Conservation (phyloP, 2,113 vertebrate species). For the Thermophis baileyi region DNA sequence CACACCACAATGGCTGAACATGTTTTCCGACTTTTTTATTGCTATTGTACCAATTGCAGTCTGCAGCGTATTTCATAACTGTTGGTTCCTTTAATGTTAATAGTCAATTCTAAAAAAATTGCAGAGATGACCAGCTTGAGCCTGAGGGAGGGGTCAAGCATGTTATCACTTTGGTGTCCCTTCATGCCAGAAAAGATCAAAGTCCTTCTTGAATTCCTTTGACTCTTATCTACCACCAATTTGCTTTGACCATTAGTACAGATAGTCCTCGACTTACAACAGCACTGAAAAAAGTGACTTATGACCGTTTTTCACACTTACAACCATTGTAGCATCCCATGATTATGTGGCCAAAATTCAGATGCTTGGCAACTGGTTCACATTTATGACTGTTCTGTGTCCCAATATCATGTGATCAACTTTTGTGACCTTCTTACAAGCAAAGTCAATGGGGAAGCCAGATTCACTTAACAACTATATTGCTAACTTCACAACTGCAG, state of each 20-base stretch:
- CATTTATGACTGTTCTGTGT: background rate
- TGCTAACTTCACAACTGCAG: background rate
- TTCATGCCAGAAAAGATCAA: background rate
- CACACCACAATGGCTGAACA: background rate
- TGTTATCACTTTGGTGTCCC: background rate
- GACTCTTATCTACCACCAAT: background rate
- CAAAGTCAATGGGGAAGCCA: background rate
- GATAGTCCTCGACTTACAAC: background rate
- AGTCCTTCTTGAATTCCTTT: background rate
- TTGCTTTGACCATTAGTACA: background rate
- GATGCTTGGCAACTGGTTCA: background rate
- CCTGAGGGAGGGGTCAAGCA: background rate
- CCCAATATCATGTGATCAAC: background rate
- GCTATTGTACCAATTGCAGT: background rate
- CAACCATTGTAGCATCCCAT: background rate
- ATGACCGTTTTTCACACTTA: background rate
- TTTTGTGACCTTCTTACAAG: background rate
- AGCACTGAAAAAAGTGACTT: background rate
- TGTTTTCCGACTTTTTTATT: background rate
- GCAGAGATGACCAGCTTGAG: background rate
- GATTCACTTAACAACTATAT: background rate
- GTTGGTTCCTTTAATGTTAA: background rate
- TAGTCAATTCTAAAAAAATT: background rate
- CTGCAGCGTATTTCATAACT: background rate
- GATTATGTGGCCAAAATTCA: background rate